Conservation (phyloP, 1,140 invertebrate genomes). For the Psilanteris sp. region DNA sequence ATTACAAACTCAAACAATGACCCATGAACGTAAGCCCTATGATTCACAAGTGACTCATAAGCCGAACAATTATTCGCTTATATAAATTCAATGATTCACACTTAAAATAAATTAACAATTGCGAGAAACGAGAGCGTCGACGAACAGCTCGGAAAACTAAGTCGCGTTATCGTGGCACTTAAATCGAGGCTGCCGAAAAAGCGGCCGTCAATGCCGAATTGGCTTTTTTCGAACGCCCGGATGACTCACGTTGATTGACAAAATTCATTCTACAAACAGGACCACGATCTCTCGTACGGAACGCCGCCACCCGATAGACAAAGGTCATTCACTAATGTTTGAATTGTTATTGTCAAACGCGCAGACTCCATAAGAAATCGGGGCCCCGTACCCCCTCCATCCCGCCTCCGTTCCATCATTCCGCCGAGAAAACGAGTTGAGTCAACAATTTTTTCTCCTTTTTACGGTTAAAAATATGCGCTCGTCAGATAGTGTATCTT, state of each 20-base stretch:
- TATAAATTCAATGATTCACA: constrained; percentile 39
- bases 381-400: background rate
- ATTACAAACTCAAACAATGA: constrained; percentile 42
- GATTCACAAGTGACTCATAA: constrained; percentile 35
- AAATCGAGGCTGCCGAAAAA: background rate
- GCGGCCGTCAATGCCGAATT: too few species aligned
- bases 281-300: too few species aligned
- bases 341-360: background rate
- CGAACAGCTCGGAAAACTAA: too few species aligned
- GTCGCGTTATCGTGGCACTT: background rate
- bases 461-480: constrained; percentile 1
- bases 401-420: too few species aligned
- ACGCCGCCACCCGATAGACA: too few species aligned
- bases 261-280: too few species aligned
- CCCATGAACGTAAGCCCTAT: constrained; percentile 40
- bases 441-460: background rate
- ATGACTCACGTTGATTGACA: too few species aligned
- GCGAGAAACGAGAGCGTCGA: too few species aligned
- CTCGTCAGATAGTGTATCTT: constrained; percentile 11
- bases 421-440: too few species aligned
- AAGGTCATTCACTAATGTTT: too few species aligned
- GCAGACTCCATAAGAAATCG: background rate
- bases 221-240: too few species aligned
- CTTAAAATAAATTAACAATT: constrained; percentile 44
- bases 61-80: constrained; percentile 27